Evolutionary conservation across 2,888 invertebrate genomes (phyloP).

Genomic region (Coronaproctus castanopsis): DNA sequence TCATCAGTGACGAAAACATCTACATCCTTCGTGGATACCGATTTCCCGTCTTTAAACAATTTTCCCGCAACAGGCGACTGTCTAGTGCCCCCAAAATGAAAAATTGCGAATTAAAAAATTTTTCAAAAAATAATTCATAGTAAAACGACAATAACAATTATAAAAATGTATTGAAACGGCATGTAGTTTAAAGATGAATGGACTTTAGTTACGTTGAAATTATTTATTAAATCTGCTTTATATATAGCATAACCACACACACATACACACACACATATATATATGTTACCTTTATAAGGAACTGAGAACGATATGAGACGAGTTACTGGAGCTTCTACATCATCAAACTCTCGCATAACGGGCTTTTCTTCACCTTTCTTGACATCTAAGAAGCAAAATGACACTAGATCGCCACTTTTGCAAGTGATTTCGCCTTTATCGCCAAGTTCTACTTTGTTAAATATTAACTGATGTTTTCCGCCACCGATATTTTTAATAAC

Average conservation of each 20-base stretch:
- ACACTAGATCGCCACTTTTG: slow-evolving; percentile 60
- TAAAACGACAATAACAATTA: not conserved
- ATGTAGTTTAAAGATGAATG: not conserved
- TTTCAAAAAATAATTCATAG: not conserved
- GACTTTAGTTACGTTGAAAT: not conserved
- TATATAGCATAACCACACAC: too few species aligned
- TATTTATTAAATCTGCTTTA: too few species aligned
- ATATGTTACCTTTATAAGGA: slow-evolving; percentile 64
- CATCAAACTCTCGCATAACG: slow-evolving; percentile 66
- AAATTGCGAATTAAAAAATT: slow-evolving; percentile 5
- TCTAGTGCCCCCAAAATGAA: slow-evolving; percentile 63
- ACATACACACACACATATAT: too few species aligned
- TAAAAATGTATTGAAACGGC: not conserved
- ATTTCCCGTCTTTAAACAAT: slow-evolving; percentile 75
- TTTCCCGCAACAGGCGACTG: slow-evolving; percentile 78
- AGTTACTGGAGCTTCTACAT: slow-evolving; percentile 75
- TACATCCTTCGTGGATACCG: slow-evolving; percentile 66
- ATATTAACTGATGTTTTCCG: slow-evolving; percentile 81
- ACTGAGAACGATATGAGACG: slow-evolving; percentile 79
- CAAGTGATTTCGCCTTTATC: slow-evolving; percentile 76
- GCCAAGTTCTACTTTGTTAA: slow-evolving; percentile 58
- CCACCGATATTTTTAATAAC: slow-evolving; percentile 83
- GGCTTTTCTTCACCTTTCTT: slow-evolving; percentile 87
- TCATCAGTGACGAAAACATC: slow-evolving; percentile 82
- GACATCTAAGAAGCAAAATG: slow-evolving; percentile 60